Evolutionary conservation across 2,797 vertebrate species (phyloP).

Genomic region (Helarctos malayanus): DNA sequence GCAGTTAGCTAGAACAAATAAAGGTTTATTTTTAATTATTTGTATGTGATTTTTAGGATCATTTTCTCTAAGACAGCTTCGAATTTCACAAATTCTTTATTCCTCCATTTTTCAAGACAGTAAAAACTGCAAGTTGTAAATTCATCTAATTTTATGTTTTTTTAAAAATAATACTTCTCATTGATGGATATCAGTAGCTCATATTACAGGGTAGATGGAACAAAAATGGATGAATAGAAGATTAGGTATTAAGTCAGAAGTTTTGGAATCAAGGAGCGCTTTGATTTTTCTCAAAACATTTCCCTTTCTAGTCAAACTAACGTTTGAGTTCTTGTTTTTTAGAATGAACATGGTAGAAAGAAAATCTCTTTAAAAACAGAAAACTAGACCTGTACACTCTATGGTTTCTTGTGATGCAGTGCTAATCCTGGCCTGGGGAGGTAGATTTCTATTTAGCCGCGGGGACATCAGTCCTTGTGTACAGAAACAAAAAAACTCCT

Average conservation of each 20-base stretch:
- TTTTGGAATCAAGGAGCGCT: slow-evolving; percentile 26
- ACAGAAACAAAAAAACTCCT: background rate
- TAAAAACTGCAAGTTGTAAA: background rate
- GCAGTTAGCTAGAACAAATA: background rate
- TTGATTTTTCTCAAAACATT: background rate
- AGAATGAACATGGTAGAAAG: background rate
- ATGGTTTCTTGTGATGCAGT: background rate
- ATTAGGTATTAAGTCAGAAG: background rate
- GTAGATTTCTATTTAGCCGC: background rate
- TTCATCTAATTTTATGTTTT: background rate
- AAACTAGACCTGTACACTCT: background rate
- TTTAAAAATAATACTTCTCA: background rate
- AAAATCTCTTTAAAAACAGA: background rate
- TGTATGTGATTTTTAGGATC: background rate
- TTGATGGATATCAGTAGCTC: background rate
- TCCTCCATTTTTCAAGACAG: background rate
- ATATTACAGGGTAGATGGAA: background rate
- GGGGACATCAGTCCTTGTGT: background rate
- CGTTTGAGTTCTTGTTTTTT: background rate
- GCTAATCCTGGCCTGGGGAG: background rate
- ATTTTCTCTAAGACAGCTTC: background rate
- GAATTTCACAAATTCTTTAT: background rate
- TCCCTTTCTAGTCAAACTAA: background rate
- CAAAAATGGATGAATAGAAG: background rate
- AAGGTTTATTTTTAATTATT: background rate